Conservation (phyloP, 2,888 invertebrate genomes). For the Tuberolachnus salignus region DNA sequence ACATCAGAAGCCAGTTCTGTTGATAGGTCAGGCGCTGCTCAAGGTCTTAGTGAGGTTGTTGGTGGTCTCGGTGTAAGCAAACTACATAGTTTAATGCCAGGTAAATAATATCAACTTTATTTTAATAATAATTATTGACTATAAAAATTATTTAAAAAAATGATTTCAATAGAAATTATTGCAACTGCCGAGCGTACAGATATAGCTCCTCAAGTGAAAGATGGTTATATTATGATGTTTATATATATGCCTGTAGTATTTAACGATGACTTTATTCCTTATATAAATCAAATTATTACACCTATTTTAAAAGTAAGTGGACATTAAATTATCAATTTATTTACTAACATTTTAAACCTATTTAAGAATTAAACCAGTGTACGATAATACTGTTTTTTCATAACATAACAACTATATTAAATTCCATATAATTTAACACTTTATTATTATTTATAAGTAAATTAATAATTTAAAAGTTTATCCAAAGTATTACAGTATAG, state of each 20-base stretch:
- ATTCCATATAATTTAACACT: too few species aligned
- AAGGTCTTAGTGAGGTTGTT: conserved; percentile 96
- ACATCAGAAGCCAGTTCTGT: conserved; percentile 95
- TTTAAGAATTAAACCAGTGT: too few species aligned
- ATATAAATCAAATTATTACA: conserved; percentile 95
- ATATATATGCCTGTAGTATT: conserved; percentile 99
- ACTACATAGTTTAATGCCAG: conserved; percentile 94
- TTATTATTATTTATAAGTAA: too few species aligned
- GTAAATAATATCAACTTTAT: conserved; percentile 61
- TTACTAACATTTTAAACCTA: too few species aligned
- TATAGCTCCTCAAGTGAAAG: conserved; percentile 95
- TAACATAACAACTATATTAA: too few species aligned
- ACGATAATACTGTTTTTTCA: too few species aligned
- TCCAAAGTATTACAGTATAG: too few species aligned
- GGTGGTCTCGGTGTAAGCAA: conserved; percentile 94
- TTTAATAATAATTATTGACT: not conserved
- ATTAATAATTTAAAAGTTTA: too few species aligned
- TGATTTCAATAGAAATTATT: conserved; percentile 76
- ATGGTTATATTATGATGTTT: conserved; percentile 99
- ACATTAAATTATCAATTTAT: not conserved
- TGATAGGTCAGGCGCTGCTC: conserved; percentile 93
- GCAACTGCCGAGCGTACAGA: conserved; percentile 90
- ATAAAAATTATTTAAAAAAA: not conserved
- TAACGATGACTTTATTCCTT: conserved; percentile 92
- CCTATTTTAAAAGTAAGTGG: conserved; percentile 78